Base-by-base conservation (phyloP, 92 coral and sea anemone genomes). In the Galaxea fascicularis region DNA sequence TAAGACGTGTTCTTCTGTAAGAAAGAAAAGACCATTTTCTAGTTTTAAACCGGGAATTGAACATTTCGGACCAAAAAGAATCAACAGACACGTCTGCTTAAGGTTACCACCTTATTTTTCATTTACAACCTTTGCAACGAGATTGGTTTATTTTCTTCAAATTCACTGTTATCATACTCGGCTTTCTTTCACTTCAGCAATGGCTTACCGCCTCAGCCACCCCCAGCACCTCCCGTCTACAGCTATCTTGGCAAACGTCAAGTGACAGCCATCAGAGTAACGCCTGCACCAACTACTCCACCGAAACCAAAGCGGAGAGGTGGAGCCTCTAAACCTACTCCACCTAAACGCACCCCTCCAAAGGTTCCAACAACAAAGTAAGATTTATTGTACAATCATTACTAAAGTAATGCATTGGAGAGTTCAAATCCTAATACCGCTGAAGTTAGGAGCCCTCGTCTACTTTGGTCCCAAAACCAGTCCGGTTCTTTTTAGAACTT, bases 241-340 rank as follows among this genome's bases (percentile, higher is more conserved):
- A 71, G 10, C 41, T 76, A 85, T 46, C 16, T 74, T 66, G 86
- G 86, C 18, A 86, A 86, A 78, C 90, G 90, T 28, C 78, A 78
- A 51, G 35, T 75, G 21, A 69, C 70, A 8, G 73, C 89, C 22
- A 77, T 78, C 75, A 84, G 6, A 31, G 88, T 76, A 27, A 76
- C 76, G 4, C 88, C 88, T 18, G 82, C 82, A 59, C 88, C 88
- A 10, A 75, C 89, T 4, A 51, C 85, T 10, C 72, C 83, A 22
- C 85, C 89, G 10, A 64, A 64, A 29, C 78, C 86, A 29, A 82
- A 82, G 22, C 86, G 78, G 16, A 15, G 29, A 47, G 85, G 90
- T n/a, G 90, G 75, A 4, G 85, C 49, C 26, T 27, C 77, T n/a
- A 74, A 73, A 15, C 90, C 90, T 65, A 87, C 73, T 46, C 54